Evolutionary conservation across 2,888 invertebrate genomes (phyloP).

Genomic region (Sinodicranocentrus sp.): DNA sequence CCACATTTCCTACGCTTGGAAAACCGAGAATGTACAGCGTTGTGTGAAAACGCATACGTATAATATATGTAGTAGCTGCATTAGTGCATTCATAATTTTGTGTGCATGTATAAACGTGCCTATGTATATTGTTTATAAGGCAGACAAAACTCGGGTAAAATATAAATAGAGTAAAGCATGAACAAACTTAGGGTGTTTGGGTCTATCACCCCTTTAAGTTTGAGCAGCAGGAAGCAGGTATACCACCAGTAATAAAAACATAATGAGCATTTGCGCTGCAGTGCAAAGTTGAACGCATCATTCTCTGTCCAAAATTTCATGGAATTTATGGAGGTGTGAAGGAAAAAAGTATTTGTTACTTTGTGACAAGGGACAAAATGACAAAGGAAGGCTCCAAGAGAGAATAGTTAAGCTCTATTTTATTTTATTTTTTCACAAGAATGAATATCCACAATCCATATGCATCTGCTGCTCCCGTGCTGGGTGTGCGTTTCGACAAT

Average conservation of each 20-base stretch:
- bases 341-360: constrained; percentile 30
- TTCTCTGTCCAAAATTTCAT: constrained; percentile 29
- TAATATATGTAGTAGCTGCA: no score
- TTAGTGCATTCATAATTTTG: no score
- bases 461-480: constrained; percentile 9
- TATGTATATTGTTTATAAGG: no score
- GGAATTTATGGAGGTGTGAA: constrained; percentile 42
- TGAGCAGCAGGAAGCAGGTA: neutral
- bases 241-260: neutral
- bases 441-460: neutral
- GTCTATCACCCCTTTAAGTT: neutral
- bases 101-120: no score
- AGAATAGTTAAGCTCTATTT: constrained; percentile 15
- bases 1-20: constrained; percentile 5
- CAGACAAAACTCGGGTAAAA: no score
- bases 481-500: neutral
- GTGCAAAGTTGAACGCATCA: constrained; percentile 26
- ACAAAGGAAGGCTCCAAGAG: constrained; percentile 1
- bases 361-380: constrained; percentile 29
- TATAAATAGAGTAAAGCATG: no score
- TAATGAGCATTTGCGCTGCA: constrained; percentile 27
- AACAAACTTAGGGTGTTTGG: no score
- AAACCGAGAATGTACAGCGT: neutral
- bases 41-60: no score
- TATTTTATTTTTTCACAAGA: neutral